These are phyloP conservation scores for Columba janthina DNA, from an alignment of 2,113 vertebrate species.

Conservation along the genomic window DNA sequence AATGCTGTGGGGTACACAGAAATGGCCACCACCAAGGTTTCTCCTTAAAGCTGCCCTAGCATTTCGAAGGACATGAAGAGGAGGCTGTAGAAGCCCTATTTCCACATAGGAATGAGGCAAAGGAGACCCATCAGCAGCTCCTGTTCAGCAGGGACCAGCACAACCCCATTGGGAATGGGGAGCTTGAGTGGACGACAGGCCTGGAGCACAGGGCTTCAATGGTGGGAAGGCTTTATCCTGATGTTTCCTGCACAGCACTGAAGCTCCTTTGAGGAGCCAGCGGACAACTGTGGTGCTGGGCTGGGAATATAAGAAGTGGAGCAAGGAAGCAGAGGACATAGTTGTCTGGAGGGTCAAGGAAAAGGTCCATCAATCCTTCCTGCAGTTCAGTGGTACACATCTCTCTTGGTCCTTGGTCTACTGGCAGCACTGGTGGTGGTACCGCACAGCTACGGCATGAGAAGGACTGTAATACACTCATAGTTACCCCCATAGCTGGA, in stretches of 20 bases:
- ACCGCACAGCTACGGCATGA: neutral
- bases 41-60: neutral
- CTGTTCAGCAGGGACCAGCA: neutral
- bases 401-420: neutral
- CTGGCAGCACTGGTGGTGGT: neutral
- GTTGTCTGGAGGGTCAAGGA: neutral
- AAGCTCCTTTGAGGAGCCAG: neutral
- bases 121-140: neutral
- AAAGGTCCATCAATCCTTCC: neutral
- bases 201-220: neutral
- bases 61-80: neutral
- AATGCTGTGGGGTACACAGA: neutral
- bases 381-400: neutral
- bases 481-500: slow-evolving; percentile 85
- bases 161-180: neutral
- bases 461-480: neutral
- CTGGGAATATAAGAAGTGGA: neutral
- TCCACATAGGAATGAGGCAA: neutral
- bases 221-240: neutral
- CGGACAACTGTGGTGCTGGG: neutral
- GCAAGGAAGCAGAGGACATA: neutral
- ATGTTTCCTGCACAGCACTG: neutral
- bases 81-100: neutral
- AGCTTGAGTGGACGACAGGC: neutral
- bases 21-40: neutral